Evolutionary conservation across 1,140 invertebrate genomes (phyloP), one percentile per base, ranked within the genome.

Genomic region (Chrysopa pallens): DNA sequence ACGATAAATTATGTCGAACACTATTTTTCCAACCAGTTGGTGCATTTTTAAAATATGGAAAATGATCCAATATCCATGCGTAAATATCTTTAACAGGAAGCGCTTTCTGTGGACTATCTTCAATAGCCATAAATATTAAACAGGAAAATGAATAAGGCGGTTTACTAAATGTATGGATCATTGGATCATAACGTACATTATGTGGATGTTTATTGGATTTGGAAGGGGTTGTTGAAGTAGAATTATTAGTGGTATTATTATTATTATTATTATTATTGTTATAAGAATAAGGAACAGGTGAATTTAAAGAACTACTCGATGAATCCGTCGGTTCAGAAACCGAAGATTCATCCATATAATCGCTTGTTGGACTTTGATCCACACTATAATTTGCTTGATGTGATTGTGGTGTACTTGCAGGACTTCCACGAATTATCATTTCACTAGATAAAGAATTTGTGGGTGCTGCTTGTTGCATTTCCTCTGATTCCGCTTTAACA

Each of bases 21-120:
- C 87, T 93, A 64, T 96, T 97, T 70, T 96, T 97, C 92, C 92
- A 97, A 13, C 92, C 92, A 52, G 87, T 91, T 1, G 91, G 90
- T 3, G 92, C 91, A 52, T 87, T 88, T 55, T 86, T 84, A 64
- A 95, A 97, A 63, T 95, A 97, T 0, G 92, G 92, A 66, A 95
- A 97, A 60, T 95, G 90, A 49, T 88, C 79, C 49, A 93, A 68
- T 46, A 97, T 96, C 92, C 92, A 97, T n/a, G 88, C 79, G 57
- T 97, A 97, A 50, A 97, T 95, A 60, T 96, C 92, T 57, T 93
- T 93, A 0, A 96, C 91, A 2, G 90, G 89, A 42, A 94, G 58
- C 6, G 88, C 87, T 58, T 92, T 85, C 36, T 78, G 74, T 5
- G 79, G 73, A 0, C 87, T 90, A 48, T 89, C 85, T 61, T 96